Base-by-base conservation (phyloP, 2,113 vertebrate species). In the Uropsilus gracilis region DNA sequence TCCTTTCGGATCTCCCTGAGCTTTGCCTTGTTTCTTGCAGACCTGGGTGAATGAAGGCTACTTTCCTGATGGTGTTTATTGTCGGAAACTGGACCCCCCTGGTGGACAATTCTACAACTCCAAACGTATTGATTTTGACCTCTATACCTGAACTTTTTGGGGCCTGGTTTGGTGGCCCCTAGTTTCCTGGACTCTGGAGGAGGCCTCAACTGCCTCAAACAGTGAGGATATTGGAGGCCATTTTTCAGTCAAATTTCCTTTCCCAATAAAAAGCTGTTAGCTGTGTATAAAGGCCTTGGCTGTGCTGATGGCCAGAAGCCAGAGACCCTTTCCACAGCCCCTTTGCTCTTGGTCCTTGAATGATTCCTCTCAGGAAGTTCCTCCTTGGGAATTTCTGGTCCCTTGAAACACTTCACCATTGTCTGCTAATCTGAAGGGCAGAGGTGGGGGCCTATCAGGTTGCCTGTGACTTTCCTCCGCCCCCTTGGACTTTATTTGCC, bases 21-120 rank as follows among this genome's bases (percentile, higher is more conserved):
- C 71, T 85, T 22, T 68, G 59, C 50, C 32, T 18, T 91, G 68
- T 91, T 55, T 94, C 37, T 53, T 97, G 75, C 98, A 99, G 99
- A 98, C 97, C 44, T 99, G 99, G 99, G 99, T 99, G 95, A 98
- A 99, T 20, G 98, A 99, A 94, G 99, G 99, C 95, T 99, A 99
- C 96, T 99, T 99, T 96, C 98, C 98, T 14, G 98, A 98, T 11
- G 99, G 99, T 0, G 99, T 99, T 44, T 99, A 99, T 98, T 99
- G 99, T 97, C 98, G 99, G 96, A 98, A 98, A 93, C 76, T 98
- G 66, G 98, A 99, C 71, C 98, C 99, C 76, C 98, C 98, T 0
- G 98, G 98, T 8, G 98, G 98, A 64, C 99, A 98, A 93, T 99
- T 99, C 98, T 99, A 99, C 98, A 99, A 98, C 98, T 99, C 99